Base-by-base conservation (phyloP, 2,113 vertebrate genomes). In the Antigone vipio region DNA sequence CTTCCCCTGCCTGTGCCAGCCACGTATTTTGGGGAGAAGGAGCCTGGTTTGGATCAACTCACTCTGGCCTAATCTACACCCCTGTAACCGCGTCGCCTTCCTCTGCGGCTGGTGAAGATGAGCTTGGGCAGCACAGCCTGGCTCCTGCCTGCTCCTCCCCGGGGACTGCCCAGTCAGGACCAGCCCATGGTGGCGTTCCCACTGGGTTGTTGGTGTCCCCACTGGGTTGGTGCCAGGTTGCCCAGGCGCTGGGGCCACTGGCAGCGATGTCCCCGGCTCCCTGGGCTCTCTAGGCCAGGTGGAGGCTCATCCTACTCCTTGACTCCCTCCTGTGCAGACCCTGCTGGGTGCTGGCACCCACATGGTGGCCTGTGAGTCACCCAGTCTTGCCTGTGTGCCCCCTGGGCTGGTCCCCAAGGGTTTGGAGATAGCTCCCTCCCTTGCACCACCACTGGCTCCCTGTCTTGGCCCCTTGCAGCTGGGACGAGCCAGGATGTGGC, bases 181-280 rank as follows among this genome's bases (percentile, higher is more conserved):
- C 3, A 5, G 34, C 20, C 42, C 5, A 0, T 47, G 20, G 10
- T 73, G 32, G 38, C 72, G 71, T 66, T 35, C 47, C 26, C 20
- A 9, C 17, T 14, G 18, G 16, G 15, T 11, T 90, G 42, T 24
- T 56, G 52, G 21, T 21, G 18, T 49, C n/a, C 49, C 21, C 35
- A 35, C 20, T 1, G 15, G 35, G 58, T 10, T 64, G 50, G 7
- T 71, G 58, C 64, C 10, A 9, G 16, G 38, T 52, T 71, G 29
- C 32, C 20, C 35, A 38, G 9, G 22, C 38, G 44, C 42, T 64
- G 71, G 32, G 53, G 52, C 64, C 9, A 4, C 56, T 69, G 58
- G 7, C 32, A 44, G 38, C 2, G 0, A 29, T 85, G 63, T 76
- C 7, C 15, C 17, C 0, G 0, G n/a, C n/a, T 8, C 44, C 16